A percentile compares a stretch with the other conserved stretches of the same genome.
Evolutionary conservation across 2,888 invertebrate genomes (phyloP).

Genomic region (Augiades crinisus): DNA sequence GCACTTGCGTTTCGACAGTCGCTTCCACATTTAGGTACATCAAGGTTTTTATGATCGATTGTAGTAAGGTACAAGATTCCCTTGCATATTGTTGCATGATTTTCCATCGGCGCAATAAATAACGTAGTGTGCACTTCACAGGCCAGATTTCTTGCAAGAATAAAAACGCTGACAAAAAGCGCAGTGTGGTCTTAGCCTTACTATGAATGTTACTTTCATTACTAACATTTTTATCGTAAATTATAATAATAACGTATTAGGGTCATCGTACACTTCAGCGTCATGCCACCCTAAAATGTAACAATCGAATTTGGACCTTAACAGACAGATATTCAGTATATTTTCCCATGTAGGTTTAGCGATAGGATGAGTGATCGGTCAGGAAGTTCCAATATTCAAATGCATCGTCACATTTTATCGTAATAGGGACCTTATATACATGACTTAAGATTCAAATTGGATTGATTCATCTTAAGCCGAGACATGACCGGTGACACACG

Average conservation of each 20-base stretch:
- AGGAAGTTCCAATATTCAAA: too few relatives aligned
- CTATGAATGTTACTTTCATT: not conserved
- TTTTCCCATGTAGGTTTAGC: not conserved
- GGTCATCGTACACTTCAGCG: not conserved
- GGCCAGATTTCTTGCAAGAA: not conserved
- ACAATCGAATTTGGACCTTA: slow-evolving; percentile 7
- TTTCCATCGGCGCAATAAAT: too few relatives aligned
- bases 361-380: not conserved
- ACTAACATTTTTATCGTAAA: slow-evolving; percentile 2
- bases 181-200: not conserved
- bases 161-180: not conserved
- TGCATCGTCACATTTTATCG: not conserved
- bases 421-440: not conserved
- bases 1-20: too few relatives aligned
- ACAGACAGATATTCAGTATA: not conserved
- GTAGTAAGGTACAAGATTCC: too few relatives aligned
- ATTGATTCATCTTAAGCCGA: not conserved
- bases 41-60: too few relatives aligned
- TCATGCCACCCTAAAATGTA: not conserved
- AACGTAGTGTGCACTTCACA: too few relatives aligned
- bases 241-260: slow-evolving; percentile 11
- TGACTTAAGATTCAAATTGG: not conserved
- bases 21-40: too few relatives aligned
- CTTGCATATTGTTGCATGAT: too few relatives aligned
- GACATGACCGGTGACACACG: not conserved